phyloP scores from a whole-genome alignment of 2,888 invertebrate species.

The Cerastis rubricosa region DNA sequence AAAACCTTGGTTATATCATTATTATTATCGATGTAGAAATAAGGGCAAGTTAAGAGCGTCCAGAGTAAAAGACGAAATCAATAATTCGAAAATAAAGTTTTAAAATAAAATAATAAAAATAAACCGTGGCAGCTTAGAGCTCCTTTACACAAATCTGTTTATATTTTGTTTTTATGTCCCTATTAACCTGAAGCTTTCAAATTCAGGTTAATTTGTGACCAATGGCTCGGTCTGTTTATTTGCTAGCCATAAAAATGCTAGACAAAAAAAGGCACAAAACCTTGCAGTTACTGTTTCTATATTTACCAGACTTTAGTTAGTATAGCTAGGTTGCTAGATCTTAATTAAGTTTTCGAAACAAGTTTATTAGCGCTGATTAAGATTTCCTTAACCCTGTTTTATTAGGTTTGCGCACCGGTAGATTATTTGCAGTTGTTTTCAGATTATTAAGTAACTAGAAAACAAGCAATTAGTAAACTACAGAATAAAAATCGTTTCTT shows the following conservation, averaged over 20 bases:
- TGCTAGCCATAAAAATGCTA: neutral
- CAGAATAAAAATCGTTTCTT: no score
- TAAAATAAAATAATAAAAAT: no score
- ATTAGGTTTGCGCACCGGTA: neutral
- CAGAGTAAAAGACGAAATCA: no score
- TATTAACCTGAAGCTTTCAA: neutral
- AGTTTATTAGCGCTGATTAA: constrained; percentile 44
- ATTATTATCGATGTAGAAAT: no score
- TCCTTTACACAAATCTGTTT: neutral
- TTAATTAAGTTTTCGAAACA: constrained; percentile 36
- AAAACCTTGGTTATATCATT: no score
- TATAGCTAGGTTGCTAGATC: constrained; percentile 27
- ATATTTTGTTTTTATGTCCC: neutral
- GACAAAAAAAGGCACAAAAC: constrained; percentile 28
- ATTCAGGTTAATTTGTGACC: neutral
- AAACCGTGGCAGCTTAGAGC: no score
- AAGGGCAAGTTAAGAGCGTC: no score
- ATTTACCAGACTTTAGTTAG: constrained; percentile 16
- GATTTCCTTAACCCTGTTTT: constrained; percentile 21
- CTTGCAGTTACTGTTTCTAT: constrained; percentile 27
- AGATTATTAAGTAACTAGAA: neutral
- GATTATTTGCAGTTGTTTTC: neutral
- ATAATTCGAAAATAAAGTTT: no score
- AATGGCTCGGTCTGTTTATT: constrained; percentile 15
- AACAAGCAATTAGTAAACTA: no score